These are phyloP conservation scores for Fistularia commersonii DNA, from an alignment of 2,797 vertebrate genomes.

Conservation along the genomic window DNA sequence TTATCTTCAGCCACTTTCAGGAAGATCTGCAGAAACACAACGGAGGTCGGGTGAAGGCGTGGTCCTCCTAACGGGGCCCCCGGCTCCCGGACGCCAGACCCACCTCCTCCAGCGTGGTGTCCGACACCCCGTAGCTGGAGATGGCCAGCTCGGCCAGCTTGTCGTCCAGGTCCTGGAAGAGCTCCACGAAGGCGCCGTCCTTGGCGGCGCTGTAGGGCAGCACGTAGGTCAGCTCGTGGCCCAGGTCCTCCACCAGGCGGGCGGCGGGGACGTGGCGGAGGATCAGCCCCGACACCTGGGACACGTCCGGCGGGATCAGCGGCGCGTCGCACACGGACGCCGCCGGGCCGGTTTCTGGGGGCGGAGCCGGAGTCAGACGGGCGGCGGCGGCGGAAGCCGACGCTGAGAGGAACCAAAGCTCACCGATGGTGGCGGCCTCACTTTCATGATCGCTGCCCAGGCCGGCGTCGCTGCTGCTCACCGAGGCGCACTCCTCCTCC, in stretches of 20 bases:
- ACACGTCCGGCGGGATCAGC: conserved; percentile 70
- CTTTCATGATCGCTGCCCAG: conserved; percentile 97
- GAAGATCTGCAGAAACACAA: conserved; percentile 81
- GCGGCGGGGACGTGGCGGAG: conserved; percentile 86
- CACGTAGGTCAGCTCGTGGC: conserved; percentile 91
- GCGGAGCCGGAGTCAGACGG: conserved; percentile 4
- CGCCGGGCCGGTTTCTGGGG: conserved; percentile 44
- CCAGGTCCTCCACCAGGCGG: conserved; percentile 89
- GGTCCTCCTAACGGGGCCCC: neutral
- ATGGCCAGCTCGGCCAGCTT: conserved; percentile 88
- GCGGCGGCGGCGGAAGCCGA: no score
- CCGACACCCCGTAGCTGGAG: conserved; percentile 95
- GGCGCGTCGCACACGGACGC: conserved; percentile 25
- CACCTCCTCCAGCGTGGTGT: conserved; percentile 93
- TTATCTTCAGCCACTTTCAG: conserved; percentile 97
- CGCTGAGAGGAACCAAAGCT: conserved; percentile 29
- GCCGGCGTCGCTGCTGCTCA: conserved; percentile 94
- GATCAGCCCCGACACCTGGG: conserved; percentile 87
- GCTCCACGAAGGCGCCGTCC: conserved; percentile 88
- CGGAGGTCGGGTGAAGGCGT: neutral
- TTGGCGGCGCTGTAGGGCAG: conserved; percentile 91
- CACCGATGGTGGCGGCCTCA: conserved; percentile 90
- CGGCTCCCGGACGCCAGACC: neutral
- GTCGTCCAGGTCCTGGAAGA: conserved; percentile 91
- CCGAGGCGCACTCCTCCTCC: conserved; percentile 88